A percentile compares a stretch with the other conserved stretches of the same genome.
Evolutionary conservation across 2,113 vertebrate species (phyloP).

Genomic region (Chloroceryle aenea): DNA sequence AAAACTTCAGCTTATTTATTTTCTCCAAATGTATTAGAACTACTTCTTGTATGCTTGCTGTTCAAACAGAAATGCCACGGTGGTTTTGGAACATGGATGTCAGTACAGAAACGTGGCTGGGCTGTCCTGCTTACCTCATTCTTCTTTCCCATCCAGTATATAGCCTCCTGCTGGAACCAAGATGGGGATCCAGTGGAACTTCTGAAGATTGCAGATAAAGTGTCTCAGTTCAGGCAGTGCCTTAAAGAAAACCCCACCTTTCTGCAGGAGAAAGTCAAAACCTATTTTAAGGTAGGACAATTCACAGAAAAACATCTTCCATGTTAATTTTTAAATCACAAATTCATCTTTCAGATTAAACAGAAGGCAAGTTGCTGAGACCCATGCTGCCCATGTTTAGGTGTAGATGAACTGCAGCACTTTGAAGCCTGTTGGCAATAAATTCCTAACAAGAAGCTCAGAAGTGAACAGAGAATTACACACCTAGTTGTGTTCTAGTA

Average conservation of each 20-base stretch:
- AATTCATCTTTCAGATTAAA: background rate
- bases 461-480: background rate
- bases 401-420: background rate
- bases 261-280: conserved; percentile 89
- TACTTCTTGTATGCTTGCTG: background rate
- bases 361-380: background rate
- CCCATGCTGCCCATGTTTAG: background rate
- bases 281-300: conserved; percentile 89
- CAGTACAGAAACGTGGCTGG: background rate
- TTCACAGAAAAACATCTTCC: background rate
- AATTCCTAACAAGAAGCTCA: background rate
- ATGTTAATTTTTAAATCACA: background rate
- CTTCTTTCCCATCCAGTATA: conserved; percentile 73
- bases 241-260: conserved; percentile 87
- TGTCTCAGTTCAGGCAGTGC: conserved; percentile 80
- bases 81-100: background rate
- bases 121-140: background rate
- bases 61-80: background rate
- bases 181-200: conserved; percentile 92
- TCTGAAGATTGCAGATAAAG: conserved; percentile 82
- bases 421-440: background rate
- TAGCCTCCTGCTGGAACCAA: conserved; percentile 94
- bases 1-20: background rate
- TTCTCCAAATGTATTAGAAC: background rate
- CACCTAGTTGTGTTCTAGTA: background rate